Evolutionary conservation across 2,113 vertebrate species (phyloP).

Genomic region (Lota lota): DNA sequence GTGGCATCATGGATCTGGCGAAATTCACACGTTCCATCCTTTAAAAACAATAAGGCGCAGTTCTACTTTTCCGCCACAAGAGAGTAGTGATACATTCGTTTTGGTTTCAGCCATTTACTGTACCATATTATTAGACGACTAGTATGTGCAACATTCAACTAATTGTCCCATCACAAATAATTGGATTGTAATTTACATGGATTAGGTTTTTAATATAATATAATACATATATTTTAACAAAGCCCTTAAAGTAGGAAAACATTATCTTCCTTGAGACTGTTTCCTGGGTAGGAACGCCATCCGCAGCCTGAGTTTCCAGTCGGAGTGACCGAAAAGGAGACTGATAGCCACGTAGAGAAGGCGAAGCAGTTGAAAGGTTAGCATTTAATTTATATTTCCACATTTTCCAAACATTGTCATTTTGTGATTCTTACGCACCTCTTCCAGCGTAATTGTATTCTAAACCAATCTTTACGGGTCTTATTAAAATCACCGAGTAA

Average conservation of each 20-base stretch:
- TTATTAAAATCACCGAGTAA: neutral
- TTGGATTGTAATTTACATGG: neutral
- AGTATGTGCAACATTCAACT: neutral
- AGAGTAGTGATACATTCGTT: constrained; percentile 15
- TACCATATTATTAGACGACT: neutral
- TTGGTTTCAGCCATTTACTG: neutral
- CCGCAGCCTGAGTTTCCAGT: constrained; percentile 47
- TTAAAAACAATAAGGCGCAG: constrained; percentile 16
- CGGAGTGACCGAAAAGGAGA: constrained; percentile 50
- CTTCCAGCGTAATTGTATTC: neutral
- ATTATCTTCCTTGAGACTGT: neutral
- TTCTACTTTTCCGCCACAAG: constrained; percentile 22
- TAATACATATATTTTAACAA: neutral
- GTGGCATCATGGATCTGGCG: too few species aligned
- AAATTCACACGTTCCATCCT: neutral
- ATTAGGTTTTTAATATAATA: neutral
- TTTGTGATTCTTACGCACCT: neutral
- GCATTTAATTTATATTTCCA: constrained; percentile 21
- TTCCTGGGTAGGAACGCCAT: neutral
- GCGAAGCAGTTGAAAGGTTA: constrained; percentile 56
- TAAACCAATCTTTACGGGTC: neutral
- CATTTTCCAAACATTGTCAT: constrained; percentile 42
- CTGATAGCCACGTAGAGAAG: constrained; percentile 74
- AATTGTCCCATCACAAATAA: neutral
- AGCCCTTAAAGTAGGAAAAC: neutral